Evolutionary conservation across 2,888 invertebrate genomes (phyloP).

Genomic region (Pseudococcus jackbeardsleyi): DNA sequence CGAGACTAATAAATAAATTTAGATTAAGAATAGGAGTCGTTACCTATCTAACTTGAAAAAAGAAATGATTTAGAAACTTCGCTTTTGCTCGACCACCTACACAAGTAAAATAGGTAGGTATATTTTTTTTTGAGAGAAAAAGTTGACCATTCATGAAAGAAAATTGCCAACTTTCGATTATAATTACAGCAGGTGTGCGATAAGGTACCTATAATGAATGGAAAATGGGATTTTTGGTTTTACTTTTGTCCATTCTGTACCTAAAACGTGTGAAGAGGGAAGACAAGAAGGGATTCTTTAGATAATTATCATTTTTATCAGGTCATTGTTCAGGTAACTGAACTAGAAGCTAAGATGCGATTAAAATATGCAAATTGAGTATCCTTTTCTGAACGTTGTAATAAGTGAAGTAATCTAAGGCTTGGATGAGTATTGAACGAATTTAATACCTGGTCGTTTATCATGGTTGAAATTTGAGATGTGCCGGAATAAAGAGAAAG

Average conservation of each 20-base stretch:
- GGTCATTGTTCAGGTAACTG: neutral
- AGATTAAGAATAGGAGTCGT: neutral
- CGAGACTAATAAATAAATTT: neutral
- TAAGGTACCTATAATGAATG: neutral
- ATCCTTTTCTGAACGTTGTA: neutral
- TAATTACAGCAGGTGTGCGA: neutral
- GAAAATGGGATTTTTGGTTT: neutral
- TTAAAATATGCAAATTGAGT: conserved; percentile 10
- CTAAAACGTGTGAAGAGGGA: neutral
- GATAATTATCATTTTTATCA: neutral
- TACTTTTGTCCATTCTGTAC: neutral
- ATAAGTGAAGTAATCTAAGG: neutral
- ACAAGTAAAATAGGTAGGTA: too few relatives aligned
- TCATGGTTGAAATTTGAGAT: neutral
- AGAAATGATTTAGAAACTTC: neutral
- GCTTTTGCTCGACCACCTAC: neutral
- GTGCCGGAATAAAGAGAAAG: neutral
- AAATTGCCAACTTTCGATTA: neutral
- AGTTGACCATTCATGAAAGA: neutral
- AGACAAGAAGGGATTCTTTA: neutral
- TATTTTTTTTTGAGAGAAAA: neutral
- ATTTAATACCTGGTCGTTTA: neutral
- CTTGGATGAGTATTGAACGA: neutral
- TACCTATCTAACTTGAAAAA: too few relatives aligned
- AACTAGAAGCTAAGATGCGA: neutral